phyloP scores from a whole-genome alignment of 2,797 vertebrate genomes.

The Xenopus petersii region DNA sequence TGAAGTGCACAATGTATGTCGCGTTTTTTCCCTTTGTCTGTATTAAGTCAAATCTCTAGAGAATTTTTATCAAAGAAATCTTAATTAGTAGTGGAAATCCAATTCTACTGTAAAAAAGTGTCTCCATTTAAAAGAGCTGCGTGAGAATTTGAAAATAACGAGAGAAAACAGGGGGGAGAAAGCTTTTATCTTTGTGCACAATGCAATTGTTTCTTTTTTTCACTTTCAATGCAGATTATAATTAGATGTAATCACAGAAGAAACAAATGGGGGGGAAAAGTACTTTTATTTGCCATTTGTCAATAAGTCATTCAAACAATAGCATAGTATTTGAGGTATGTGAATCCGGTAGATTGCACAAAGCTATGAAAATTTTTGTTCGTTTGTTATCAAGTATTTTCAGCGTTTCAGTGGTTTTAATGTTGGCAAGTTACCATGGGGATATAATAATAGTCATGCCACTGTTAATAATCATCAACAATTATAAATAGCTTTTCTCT shows the following conservation, averaged over 20 bases:
- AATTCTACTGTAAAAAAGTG: not conserved
- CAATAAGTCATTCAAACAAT: conserved; percentile 1
- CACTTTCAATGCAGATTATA: not conserved
- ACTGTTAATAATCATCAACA: too few species aligned
- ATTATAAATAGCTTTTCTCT: too few species aligned
- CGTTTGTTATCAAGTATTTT: too few species aligned
- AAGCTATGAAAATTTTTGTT: too few species aligned
- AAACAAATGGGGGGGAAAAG: not conserved
- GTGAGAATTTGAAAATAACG: not conserved
- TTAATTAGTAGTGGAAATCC: not conserved
- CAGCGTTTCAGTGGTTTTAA: too few species aligned
- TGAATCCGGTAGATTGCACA: not conserved
- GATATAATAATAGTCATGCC: too few species aligned
- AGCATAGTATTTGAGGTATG: not conserved
- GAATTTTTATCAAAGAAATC: not conserved
- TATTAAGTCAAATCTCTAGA: not conserved
- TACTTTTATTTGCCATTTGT: not conserved
- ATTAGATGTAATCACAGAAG: conserved; percentile 1
- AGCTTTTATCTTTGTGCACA: not conserved
- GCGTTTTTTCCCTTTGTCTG: not conserved
- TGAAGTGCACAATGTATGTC: too few species aligned
- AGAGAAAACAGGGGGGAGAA: not conserved
- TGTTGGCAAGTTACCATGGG: too few species aligned
- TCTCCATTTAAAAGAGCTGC: not conserved
- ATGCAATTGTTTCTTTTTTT: not conserved